Percentiles rank a stretch among this genome's conserved stretches.
Conservation (phyloP, 1,140 invertebrate genomes). For the Bombyx mori region DNA sequence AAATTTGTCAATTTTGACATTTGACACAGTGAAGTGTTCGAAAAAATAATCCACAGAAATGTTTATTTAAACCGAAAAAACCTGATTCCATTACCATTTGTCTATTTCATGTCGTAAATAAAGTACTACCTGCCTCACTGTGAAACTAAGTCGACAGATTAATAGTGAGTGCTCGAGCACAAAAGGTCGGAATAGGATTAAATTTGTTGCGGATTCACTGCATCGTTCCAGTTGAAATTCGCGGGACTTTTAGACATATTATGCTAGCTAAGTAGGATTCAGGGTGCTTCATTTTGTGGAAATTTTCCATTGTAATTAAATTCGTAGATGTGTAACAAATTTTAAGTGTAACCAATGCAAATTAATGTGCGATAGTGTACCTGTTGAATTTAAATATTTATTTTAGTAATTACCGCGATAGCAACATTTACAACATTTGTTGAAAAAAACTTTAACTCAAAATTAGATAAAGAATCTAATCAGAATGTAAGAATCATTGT, state of each 20-base stretch:
- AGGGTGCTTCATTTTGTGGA: neutral
- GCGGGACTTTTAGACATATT: constrained; percentile 3
- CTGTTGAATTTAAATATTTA: no score
- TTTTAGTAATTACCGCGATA: no score
- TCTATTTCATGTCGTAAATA: neutral
- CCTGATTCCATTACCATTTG: no score
- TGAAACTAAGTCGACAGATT: constrained; percentile 4
- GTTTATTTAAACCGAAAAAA: no score
- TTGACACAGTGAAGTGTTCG: no score
- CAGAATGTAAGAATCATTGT: no score
- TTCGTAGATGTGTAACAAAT: neutral
- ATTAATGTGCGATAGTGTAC: no score
- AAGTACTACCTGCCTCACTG: neutral
- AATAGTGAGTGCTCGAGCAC: constrained; percentile 1
- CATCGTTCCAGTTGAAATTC: neutral
- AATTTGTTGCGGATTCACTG: constrained; percentile 3
- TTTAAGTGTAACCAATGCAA: neutral
- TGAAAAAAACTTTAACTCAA: no score
- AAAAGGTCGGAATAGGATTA: constrained; percentile 5
- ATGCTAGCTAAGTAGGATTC: neutral
- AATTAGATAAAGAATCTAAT: no score
- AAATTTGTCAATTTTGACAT: no score
- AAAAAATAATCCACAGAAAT: no score
- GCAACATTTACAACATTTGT: no score
- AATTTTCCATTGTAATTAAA: neutral